Conservation (phyloP, 2,113 vertebrate genomes). For the Leiothrix lutea region DNA sequence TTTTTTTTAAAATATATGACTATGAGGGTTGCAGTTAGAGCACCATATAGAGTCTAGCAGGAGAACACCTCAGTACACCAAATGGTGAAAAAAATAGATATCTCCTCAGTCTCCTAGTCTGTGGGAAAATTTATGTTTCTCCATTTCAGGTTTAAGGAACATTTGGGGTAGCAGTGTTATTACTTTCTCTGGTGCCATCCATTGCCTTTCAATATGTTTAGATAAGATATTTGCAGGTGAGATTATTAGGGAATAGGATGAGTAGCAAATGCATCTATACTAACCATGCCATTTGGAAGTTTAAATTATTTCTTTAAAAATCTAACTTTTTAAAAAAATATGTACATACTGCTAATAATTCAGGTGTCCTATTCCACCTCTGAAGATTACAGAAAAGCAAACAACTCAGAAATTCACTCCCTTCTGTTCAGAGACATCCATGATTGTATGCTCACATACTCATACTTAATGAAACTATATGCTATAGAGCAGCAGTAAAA, state of each 20-base stretch:
- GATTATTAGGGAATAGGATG: background rate
- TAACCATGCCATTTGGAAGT: background rate
- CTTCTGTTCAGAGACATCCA: background rate
- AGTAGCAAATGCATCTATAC: background rate
- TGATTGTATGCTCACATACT: background rate
- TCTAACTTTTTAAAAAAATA: background rate
- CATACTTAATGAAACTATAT: background rate
- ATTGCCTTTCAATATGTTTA: background rate
- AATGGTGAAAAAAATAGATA: background rate
- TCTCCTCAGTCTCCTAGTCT: background rate
- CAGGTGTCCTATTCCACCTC: background rate
- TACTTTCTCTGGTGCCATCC: background rate
- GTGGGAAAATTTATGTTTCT: background rate
- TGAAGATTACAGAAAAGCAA: background rate
- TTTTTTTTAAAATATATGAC: no score
- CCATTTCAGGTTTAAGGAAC: background rate
- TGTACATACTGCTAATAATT: background rate
- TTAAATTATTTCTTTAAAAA: background rate
- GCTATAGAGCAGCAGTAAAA: background rate
- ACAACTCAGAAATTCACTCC: background rate
- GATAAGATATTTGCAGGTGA: background rate
- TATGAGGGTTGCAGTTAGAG: background rate
- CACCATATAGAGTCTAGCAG: background rate
- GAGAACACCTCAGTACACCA: background rate
- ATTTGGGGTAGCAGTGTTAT: background rate